phyloP scores from a whole-genome alignment of 2,888 invertebrate species.

The Dorcus parallelipipedus region DNA sequence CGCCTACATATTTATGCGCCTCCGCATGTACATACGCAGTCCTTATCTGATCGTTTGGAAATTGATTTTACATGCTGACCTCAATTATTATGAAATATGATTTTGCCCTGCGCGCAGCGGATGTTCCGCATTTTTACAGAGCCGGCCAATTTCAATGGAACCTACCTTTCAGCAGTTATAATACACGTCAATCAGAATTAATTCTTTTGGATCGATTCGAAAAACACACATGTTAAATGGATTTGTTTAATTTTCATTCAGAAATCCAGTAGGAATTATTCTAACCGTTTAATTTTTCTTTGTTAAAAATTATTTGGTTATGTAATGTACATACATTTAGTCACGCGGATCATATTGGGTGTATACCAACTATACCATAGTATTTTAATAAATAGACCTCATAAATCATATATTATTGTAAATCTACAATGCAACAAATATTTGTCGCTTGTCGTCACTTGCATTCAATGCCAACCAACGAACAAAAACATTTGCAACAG shows the following conservation, averaged over 20 bases:
- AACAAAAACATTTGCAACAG: no score
- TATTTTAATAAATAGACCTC: no score
- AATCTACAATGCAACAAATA: no score
- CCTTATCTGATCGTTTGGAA: conserved; percentile 44
- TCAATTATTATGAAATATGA: conserved; percentile 32
- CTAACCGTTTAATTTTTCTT: no score
- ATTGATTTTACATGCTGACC: conserved; percentile 48
- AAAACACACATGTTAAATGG: conserved; percentile 6
- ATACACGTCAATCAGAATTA: conserved; percentile 14
- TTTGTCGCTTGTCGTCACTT: no score
- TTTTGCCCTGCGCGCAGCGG: conserved; percentile 9
- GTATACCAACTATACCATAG: no score
- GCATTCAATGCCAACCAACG: no score
- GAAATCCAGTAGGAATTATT: background rate
- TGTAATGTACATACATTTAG: no score
- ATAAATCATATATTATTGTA: no score
- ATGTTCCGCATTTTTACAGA: conserved; percentile 15
- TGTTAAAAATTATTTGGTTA: no score
- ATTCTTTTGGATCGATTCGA: conserved; percentile 4
- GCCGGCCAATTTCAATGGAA: conserved; percentile 8
- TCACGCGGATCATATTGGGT: no score
- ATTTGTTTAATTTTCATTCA: conserved; percentile 2
- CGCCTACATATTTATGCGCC: conserved; percentile 45
- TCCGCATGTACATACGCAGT: conserved; percentile 29
- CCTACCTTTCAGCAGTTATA: conserved; percentile 2